Conservation (phyloP, 1,140 invertebrate genomes). For the Zaprionus tsacasi region DNA sequence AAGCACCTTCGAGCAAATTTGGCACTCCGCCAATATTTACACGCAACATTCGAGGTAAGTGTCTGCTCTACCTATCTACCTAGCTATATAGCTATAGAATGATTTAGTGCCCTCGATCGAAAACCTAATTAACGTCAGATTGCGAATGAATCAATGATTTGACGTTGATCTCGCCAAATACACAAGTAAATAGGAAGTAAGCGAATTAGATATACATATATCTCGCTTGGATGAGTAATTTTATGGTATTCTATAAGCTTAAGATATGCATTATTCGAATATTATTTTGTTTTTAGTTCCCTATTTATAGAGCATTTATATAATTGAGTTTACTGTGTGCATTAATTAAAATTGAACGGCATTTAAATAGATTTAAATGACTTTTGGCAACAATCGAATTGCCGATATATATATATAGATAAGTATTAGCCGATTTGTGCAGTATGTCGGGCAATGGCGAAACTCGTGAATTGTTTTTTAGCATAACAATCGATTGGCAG, state of each 20-base stretch:
- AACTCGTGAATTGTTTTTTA: conserved; percentile 56
- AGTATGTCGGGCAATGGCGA: conserved; percentile 52
- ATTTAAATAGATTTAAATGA: conserved; percentile 68
- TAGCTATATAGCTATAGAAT: conserved; percentile 11
- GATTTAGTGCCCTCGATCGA: conserved; percentile 20
- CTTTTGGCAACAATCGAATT: conserved; percentile 60
- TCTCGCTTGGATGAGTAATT: conserved; percentile 6
- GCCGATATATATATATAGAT: conserved; percentile 24
- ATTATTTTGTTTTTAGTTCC: conserved; percentile 42
- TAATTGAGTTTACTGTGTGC: conserved; percentile 62
- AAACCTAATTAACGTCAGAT: conserved; percentile 59
- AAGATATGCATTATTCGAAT: conserved; percentile 42
- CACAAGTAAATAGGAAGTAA: conserved; percentile 42
- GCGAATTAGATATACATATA: conserved; percentile 4
- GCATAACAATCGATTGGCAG: conserved; percentile 59
- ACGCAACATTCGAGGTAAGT: conserved; percentile 84
- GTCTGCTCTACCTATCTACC: conserved; percentile 46
- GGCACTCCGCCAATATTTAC: conserved; percentile 83
- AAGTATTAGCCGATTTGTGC: conserved; percentile 17
- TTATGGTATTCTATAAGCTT: conserved; percentile 18
- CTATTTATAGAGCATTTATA: conserved; percentile 61
- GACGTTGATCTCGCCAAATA: conserved; percentile 5
- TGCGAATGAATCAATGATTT: conserved; percentile 48
- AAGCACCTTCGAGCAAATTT: conserved; percentile 82
- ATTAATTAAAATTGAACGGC: conserved; percentile 60